A percentile compares a stretch with the other conserved stretches of the same genome.
Conservation (phyloP, 1,140 invertebrate species). For the Procambarus clarkii region DNA sequence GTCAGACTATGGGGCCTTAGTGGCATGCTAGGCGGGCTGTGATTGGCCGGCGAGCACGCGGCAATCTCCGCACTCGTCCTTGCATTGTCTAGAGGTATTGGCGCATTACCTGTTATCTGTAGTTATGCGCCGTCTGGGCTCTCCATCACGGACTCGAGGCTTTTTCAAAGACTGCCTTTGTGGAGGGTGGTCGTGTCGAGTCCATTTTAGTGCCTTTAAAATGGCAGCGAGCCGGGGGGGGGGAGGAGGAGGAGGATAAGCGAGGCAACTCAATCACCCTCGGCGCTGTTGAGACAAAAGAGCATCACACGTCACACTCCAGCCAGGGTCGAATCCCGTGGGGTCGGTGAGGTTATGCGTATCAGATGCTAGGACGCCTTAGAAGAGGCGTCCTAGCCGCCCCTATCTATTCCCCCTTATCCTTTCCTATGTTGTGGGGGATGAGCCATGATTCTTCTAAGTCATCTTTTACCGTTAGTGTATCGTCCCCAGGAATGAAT, state of each 20-base stretch:
- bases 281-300: slow-evolving; percentile 55
- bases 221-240: slow-evolving; percentile 28
- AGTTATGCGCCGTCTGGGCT: slow-evolving; percentile 7
- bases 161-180: slow-evolving; percentile 31
- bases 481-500: too few species aligned
- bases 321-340: slow-evolving; percentile 14
- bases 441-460: too few species aligned
- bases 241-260: slow-evolving; percentile 43
- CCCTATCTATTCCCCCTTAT: too few species aligned
- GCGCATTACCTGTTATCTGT: slow-evolving; percentile 58
- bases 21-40: slow-evolving; percentile 13
- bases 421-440: too few species aligned
- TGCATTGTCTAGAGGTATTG: slow-evolving; percentile 59
- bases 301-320: slow-evolving; percentile 34
- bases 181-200: slow-evolving; percentile 46
- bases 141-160: slow-evolving; percentile 16
- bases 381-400: too few species aligned
- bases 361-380: slow-evolving; percentile 26
- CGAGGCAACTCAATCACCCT: slow-evolving; percentile 54
- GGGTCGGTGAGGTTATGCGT: slow-evolving; percentile 46
- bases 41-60: slow-evolving; percentile 49
- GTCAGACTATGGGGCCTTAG: slow-evolving; percentile 15
- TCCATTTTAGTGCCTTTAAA: slow-evolving; percentile 52
- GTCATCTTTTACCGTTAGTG: too few species aligned
- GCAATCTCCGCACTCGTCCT: slow-evolving; percentile 42